A percentile compares a stretch with the other conserved stretches of the same genome.
phyloP scores from a whole-genome alignment of 2,797 vertebrate genomes.

The Tangara arthus region DNA sequence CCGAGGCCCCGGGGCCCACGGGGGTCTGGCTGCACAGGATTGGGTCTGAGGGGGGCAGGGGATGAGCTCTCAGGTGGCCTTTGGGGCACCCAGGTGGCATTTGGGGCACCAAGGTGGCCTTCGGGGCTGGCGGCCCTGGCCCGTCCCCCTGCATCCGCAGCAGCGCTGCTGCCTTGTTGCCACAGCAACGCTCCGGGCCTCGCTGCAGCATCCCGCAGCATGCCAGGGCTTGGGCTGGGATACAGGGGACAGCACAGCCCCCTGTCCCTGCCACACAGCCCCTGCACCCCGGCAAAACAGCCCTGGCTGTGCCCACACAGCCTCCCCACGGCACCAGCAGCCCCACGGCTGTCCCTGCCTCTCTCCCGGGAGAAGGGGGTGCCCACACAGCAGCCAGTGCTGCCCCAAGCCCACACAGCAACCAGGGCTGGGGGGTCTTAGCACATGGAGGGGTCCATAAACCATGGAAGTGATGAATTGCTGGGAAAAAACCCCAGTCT shows the following conservation, averaged over 20 bases:
- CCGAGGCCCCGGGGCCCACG: accelerated
- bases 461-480: accelerated
- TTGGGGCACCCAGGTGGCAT: accelerated
- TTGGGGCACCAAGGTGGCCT: accelerated
- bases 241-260: not conserved
- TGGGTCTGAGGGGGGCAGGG: accelerated
- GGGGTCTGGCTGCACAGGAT: accelerated
- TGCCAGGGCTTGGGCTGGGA: not conserved
- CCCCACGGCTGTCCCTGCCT: accelerated
- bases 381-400: accelerated
- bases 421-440: accelerated
- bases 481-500: not conserved
- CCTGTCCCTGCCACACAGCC: accelerated
- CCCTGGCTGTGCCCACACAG: accelerated
- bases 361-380: not conserved
- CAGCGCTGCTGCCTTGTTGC: constrained; percentile 52
- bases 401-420: not conserved
- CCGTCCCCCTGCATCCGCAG: not conserved
- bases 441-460: accelerated
- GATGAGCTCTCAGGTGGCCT: accelerated
- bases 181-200: constrained; percentile 65
- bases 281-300: accelerated
- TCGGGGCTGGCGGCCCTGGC: not conserved
- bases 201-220: constrained; percentile 34
- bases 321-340: accelerated